Evolutionary conservation across 2,888 invertebrate species (phyloP).

Genomic region (Drosophila koepferae): DNA sequence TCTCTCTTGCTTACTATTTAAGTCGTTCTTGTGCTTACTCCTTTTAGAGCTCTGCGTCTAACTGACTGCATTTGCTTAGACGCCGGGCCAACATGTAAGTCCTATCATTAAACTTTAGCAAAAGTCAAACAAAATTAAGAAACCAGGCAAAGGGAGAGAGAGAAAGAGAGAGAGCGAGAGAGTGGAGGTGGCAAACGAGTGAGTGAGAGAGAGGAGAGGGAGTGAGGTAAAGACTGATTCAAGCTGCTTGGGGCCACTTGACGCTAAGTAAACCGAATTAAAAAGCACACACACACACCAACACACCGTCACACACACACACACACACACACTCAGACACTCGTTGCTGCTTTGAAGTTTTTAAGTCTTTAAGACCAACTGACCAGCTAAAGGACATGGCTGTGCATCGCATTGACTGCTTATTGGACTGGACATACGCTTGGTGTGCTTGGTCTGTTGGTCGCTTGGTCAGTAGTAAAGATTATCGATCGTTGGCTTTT

Average conservation of each 20-base stretch:
- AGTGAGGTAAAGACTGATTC: conserved; percentile 16
- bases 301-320: conserved; percentile 41
- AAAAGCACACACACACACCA: conserved; percentile 54
- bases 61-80: conserved; percentile 53
- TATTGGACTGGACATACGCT: conserved; percentile 45
- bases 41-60: conserved; percentile 7
- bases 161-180: conserved; percentile 3
- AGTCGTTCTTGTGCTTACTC: conserved; percentile 1
- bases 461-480: conserved; percentile 66
- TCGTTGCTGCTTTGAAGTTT: conserved; percentile 34
- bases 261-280: conserved; percentile 69
- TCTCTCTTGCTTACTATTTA: background rate
- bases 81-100: conserved; percentile 52
- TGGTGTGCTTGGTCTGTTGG: conserved; percentile 39
- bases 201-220: conserved; percentile 1
- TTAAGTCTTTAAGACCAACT: conserved; percentile 54
- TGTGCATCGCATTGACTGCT: conserved; percentile 24
- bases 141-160: conserved; percentile 35
- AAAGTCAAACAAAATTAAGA: conserved; percentile 77
- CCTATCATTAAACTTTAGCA: conserved; percentile 73
- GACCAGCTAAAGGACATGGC: conserved; percentile 35
- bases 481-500: conserved; percentile 73
- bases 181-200: background rate
- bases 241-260: conserved; percentile 59
- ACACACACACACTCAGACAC: conserved; percentile 34